Percentiles rank a stretch among this genome's conserved stretches.
These are phyloP conservation scores for Daboia siamensis DNA, from an alignment of 2,113 vertebrate genomes.

Conservation along the genomic window DNA sequence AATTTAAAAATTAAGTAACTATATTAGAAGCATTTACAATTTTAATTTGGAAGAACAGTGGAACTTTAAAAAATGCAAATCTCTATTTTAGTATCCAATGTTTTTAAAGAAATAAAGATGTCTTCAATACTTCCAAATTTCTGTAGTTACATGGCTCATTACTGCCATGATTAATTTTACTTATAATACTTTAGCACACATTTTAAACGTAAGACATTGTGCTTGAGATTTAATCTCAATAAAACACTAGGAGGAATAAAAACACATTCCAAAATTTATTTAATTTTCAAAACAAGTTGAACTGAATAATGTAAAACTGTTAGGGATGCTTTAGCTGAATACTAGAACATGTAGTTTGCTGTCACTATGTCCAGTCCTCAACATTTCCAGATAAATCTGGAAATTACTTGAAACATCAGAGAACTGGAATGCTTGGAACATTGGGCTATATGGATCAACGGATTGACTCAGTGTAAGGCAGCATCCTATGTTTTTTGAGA, in stretches of 20 bases:
- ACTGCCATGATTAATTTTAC: constrained; percentile 38
- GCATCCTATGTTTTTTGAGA: neutral
- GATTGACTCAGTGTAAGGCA: neutral
- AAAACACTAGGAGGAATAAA: neutral
- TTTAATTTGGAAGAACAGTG: neutral
- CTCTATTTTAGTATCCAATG: neutral
- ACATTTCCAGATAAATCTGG: neutral
- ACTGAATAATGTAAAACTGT: constrained; percentile 29
- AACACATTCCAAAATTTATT: neutral
- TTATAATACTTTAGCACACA: neutral
- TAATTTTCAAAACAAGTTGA: constrained; percentile 41
- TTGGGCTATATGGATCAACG: neutral
- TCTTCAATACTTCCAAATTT: constrained; percentile 17
- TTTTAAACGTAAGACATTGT: constrained; percentile 35
- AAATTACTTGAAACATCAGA: neutral
- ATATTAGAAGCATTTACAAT: neutral
- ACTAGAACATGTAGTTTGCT: neutral
- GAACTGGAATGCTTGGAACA: neutral
- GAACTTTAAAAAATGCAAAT: constrained; percentile 35
- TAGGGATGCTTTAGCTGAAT: neutral
- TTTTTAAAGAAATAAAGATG: neutral
- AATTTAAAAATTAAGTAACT: constrained; percentile 5
- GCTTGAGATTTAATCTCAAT: constrained; percentile 24
- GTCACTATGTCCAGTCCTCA: neutral
- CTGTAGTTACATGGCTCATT: constrained; percentile 14